Evolutionary conservation across 2,888 invertebrate species (phyloP), one percentile per base, ranked within the genome.

Genomic region (Hirtodrosophila duncani): DNA sequence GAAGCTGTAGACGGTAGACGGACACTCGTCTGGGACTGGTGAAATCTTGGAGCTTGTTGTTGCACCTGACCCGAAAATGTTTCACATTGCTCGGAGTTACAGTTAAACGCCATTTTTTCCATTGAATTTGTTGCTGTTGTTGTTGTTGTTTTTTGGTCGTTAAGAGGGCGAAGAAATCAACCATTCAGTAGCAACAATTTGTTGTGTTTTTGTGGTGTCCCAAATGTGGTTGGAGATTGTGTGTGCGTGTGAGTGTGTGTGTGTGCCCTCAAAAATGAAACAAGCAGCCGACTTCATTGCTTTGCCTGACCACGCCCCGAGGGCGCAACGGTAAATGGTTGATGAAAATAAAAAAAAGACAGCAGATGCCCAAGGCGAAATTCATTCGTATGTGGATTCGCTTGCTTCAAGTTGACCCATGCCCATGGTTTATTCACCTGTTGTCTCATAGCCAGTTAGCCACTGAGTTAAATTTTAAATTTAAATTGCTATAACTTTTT

Each of bases 71-170:
- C 72, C 79, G 81, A 81, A 78, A 78, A 81, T 72, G 72, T 81
- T 72, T 81, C 70, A 81, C 72, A 72, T 78, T 81, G 57, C 36
- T 46, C 52, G n/a, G 60, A 72, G 70, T 81, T 81, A 82, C 79
- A 81, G 83, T 81, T 81, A 82, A 79, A 69, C 81, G 82, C 79
- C 71, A 78, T 74, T 70, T 74, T 49, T 74, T 74, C 79, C 67
- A 50, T 74, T 79, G 81, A 75, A 81, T 57, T 65, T 45, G n/a
- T n/a, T n/a, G n/a, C 9, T 27, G 55, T 53, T 56, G 33, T 64
- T 63, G 64, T 56, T 48, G 26, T 31, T 17, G 23, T 27, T n/a
- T n/a, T n/a, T n/a, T 33, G 21, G 33, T 18, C 10, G 44, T 43
- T 24, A 33, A 42, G 24, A 45, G 51, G 46, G 63, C 36, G 26